Evolutionary conservation across 2,797 vertebrate genomes (phyloP), one percentile per base, ranked within the genome.

Genomic region (Periparus ater): DNA sequence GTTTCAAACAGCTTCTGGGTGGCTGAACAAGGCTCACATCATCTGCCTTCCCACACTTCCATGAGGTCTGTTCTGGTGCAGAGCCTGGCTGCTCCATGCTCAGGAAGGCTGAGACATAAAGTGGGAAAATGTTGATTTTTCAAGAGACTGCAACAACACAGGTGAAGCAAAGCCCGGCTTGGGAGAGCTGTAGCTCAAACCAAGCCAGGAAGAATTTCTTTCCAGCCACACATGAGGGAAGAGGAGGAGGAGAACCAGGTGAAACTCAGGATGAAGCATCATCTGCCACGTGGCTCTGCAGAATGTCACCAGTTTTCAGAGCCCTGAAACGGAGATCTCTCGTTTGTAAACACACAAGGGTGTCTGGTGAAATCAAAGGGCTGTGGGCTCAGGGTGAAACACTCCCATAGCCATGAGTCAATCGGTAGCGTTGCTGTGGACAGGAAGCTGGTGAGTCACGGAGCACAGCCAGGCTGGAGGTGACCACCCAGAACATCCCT

Each of bases 281-380:
- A 11, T 32, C 57, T 62, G 75, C 66, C 0, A 0, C 2, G 10
- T 77, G 81, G 68, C 75, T 93, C 76, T 70, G 62, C 55, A 78
- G 85, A 66, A 74, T 26, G 40, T 47, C 62, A 65, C 54, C 54
- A 74, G 63, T 29, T 60, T 67, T 58, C n/a, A 42, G 13, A 83
- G 73, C 50, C 48, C 88, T 50, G 60, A 63, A 54, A 70, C 2
- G 22, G 60, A 68, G 72, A 62, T 25, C 25, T 82, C 75, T 67
- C 0, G 0, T 45, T 78, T 17, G 3, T 42, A 76, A 55, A 60
- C 8, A 42, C 19, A 10, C 1, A 0, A 3, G 26, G 55, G 47
- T 57, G 30, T 30, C 25, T 66, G 89, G 29, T 66, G 71, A 84
- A 86, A 72, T 50, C 60, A 27, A 70, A 85, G 53, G 48, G 32